Evolutionary conservation across 2,888 invertebrate genomes (phyloP), one percentile per base, ranked within the genome.

Genomic region (Dryocosmus kuriphilus): DNA sequence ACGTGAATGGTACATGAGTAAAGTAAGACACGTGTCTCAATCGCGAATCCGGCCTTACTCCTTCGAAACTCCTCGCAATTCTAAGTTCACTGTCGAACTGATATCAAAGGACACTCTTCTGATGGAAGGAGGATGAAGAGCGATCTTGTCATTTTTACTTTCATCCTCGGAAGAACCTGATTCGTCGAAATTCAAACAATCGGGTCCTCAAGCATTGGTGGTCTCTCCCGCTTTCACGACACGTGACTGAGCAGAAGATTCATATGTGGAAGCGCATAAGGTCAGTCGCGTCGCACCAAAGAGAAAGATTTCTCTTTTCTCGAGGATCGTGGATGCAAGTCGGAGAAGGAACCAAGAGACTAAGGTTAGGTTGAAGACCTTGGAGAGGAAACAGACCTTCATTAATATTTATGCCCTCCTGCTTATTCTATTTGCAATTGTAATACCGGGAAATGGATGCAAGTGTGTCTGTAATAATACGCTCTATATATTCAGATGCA

Each of bases 351-450:
- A 77, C 74, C 77, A 65, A 71, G 27, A 65, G 75, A 77, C 79
- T 77, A 79, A 79, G 81, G 80, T 74, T 77, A 78, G 81, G 83
- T 82, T 82, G 82, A 84, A 85, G 85, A 86, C 84, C 86, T 87
- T 85, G 82, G 86, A 85, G 80, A 84, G 84, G 87, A 85, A 86
- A 85, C 85, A 85, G 86, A 86, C 83, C 84, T 86, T 87, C 87
- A 88, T 88, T 88, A 88, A 89, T 88, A 88, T 89, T 89, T 88
- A 89, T 89, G 85, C 80, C 83, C 85, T 82, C 81, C 85, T 87
- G 87, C 87, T 88, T 88, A 88, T 88, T 88, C 85, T 86, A 88
- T 89, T 88, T 89, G 88, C 88, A 88, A 88, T 88, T 85, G 87
- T 88, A 89, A 88, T 88, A 85, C 76, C 62, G 75, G 63, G 79